Base-by-base conservation (phyloP, 92 coral and sea anemone genomes). In the Plumapathes pennacea region DNA sequence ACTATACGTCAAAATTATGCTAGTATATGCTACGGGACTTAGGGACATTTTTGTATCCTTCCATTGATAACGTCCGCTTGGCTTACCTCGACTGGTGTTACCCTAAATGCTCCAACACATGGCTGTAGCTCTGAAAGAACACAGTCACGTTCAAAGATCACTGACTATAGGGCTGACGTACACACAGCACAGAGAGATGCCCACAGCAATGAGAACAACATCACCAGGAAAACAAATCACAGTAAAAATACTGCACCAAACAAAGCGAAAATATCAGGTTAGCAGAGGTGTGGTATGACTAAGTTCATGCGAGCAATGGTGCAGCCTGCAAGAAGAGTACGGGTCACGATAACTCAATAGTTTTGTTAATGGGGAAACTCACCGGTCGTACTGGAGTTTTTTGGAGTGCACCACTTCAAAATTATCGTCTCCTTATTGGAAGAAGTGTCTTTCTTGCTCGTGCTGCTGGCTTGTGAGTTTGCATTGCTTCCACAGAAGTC, bases 321-420 rank as follows among this genome's bases (percentile, higher is more conserved):
- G n/a, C n/a, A n/a, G n/a, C n/a, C n/a, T n/a, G n/a, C n/a, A n/a
- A n/a, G n/a, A n/a, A n/a, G n/a, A n/a, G n/a, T n/a, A n/a, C n/a
- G n/a, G n/a, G n/a, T n/a, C n/a, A n/a, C n/a, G n/a, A n/a, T n/a
- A n/a, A n/a, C n/a, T n/a, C n/a, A n/a, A n/a, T n/a, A n/a, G n/a
- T n/a, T n/a, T n/a, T n/a, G n/a, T n/a, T n/a, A n/a, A n/a, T 10
- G 18, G 11, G 10, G 31, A 2, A 10, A 20, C 23, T 32, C 67
- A 80, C 92, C 94, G 58, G 77, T 80, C n/a, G 73, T 74, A 49
- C 76, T 77, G 30, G 83, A 71, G 19, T 73, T 79, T 53, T 92
- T 92, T 10, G 98, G 98, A 25, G 98, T 92, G 54, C 98, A 92
- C 98, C 98, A 92, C 40, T 92, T 92, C 51, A 92, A 72, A 36